A percentile compares a stretch with the other conserved stretches of the same genome.
Conservation (phyloP, 2,888 invertebrate species). For the Heterodera filipjevi region DNA sequence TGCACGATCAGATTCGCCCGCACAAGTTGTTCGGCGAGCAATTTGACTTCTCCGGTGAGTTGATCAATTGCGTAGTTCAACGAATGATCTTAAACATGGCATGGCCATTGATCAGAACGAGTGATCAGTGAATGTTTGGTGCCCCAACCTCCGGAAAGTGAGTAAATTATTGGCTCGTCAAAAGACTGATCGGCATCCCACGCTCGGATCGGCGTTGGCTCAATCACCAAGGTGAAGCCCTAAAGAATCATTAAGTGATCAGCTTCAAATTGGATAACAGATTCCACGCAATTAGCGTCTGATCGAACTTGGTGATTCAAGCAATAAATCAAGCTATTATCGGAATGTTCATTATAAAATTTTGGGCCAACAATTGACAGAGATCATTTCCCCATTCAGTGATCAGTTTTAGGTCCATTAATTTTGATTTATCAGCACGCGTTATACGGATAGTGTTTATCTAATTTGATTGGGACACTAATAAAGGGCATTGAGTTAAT, state of each 20-base stretch:
- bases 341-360: too few species aligned
- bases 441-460: too few species aligned
- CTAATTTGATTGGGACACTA: too few species aligned
- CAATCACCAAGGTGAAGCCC: slow-evolving; percentile 34
- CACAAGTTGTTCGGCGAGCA: neutral
- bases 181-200: slow-evolving; percentile 55
- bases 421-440: too few species aligned
- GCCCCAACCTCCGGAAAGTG: slow-evolving; percentile 53
- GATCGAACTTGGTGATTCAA: too few species aligned
- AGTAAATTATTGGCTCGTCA: slow-evolving; percentile 53
- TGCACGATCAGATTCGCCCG: neutral
- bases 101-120: neutral
- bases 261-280: too few species aligned
- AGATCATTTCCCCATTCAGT: too few species aligned
- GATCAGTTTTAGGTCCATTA: too few species aligned
- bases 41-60: slow-evolving; percentile 11
- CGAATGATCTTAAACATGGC: neutral
- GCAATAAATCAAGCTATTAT: too few species aligned
- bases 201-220: slow-evolving; percentile 51
- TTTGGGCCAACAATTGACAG: too few species aligned
- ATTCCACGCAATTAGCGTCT: too few species aligned
- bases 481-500: neutral
- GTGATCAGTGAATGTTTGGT: neutral
- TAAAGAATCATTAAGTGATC: slow-evolving; percentile 18
- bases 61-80: slow-evolving; percentile 13